These are phyloP conservation scores for Manis javanica DNA, from an alignment of 2,797 vertebrate species.

Conservation along the genomic window DNA sequence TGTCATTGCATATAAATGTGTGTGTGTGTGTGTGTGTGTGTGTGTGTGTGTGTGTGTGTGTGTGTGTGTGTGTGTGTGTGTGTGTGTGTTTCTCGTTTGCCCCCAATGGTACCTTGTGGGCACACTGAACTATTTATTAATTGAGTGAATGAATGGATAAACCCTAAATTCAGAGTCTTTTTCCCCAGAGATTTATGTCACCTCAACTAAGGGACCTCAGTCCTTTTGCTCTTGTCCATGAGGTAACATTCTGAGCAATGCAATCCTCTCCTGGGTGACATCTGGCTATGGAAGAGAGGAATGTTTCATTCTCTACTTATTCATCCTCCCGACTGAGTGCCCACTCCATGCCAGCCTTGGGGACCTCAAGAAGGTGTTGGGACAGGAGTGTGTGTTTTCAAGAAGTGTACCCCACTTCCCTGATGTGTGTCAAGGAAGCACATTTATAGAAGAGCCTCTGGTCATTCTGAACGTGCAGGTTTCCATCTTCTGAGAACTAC, in stretches of 20 bases:
- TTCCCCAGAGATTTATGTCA: not conserved
- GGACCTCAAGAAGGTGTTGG: not conserved
- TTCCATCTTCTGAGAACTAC: not conserved
- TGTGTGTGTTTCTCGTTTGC: too few relatives aligned
- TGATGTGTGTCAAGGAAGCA: not conserved
- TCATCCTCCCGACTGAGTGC: rapidly evolving
- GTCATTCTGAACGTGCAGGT: not conserved
- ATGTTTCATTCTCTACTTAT: too few relatives aligned
- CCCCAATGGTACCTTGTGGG: not conserved
- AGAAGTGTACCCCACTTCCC: not conserved
- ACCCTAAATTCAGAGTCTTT: not conserved
- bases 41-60: not conserved
- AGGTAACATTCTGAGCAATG: not conserved
- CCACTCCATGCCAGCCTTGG: not conserved
- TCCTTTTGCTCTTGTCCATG: not conserved
- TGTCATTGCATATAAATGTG: too few relatives aligned
- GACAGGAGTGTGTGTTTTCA: not conserved
- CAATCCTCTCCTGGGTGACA: rapidly evolving
- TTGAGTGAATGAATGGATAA: not conserved
- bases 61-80: not conserved
- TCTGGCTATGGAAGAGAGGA: not conserved
- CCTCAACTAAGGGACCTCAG: not conserved
- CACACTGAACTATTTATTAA: not conserved
- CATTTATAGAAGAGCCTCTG: not conserved
- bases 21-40: not conserved